Evolutionary conservation across 2,797 vertebrate genomes (phyloP), one percentile per base, ranked within the genome.

Genomic region (Emydoidea blandingii): DNA sequence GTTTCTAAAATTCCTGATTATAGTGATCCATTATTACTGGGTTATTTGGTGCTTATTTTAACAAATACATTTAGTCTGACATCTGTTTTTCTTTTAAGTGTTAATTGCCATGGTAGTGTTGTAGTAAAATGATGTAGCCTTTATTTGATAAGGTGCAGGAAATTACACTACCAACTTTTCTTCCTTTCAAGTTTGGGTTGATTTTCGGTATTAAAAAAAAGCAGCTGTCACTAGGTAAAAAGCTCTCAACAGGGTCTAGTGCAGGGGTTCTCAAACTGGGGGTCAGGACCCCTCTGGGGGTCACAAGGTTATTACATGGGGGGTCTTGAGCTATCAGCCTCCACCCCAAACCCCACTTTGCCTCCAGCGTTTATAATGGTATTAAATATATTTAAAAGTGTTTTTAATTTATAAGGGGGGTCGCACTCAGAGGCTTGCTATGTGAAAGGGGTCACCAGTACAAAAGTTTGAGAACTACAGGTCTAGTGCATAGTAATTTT

Each of bases 91-190:
- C 27, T 93, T 97, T 56, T 81, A 54, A 93, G 50, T 93, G 82
- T 94, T 49, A 53, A 82, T 85, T 92, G 81, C 53, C 86, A 87
- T 95, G 92, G 72, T 79, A 86, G 52, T 92, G 76, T 57, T 80
- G 52, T 94, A 96, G 94, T 95, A 83, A 96, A 97, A 96, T 96
- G 92, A 91, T 96, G 79, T 81, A 85, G 83, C 87, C 94, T 97
- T 96, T 97, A 94, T 97, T 94, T 96, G 94, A 92, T 91, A 96
- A 95, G 95, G 47, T 88, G 89, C 92, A 95, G 94, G 68, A 94
- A 97, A 95, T 94, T 93, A 92, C 57, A 92, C 89, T 81, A 49
- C 50, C 85, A 91, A 93, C 94, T 86, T 91, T 65, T 86, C 87
- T 87, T 87, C 91, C 85, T 94, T 94, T 56, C 50, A 49, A 88